Evolutionary conservation across 2,888 invertebrate species (phyloP), one percentile per base, ranked within the genome.

Genomic region (Malthinus seriepunctatus): DNA sequence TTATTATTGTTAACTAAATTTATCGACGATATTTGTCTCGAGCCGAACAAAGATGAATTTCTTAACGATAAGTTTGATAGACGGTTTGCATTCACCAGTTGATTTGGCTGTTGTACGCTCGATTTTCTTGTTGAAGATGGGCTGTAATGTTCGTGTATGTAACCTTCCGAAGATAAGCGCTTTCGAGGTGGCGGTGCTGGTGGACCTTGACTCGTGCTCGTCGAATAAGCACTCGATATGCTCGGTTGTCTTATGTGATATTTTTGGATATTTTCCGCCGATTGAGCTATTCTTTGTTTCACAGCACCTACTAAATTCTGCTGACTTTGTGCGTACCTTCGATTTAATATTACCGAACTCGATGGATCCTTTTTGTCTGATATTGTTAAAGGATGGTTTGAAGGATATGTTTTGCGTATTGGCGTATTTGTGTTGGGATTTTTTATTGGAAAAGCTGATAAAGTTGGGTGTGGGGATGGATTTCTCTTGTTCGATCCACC

Each of bases 91-190:
- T 69, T 42, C 74, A 31, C 69, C 23, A 23, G 5, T 2, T 2
- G 23, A 49, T 15, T 56, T 4, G 67, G 62, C 60, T 66, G 69
- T 6, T 51, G 34, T 33, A 56, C 51, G 34, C 67, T 63, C 12
- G 64, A 55, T 61, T 70, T 73, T 47, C 71, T 70, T 6, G 44
- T 37, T 9, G 62, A 60, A 12, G 68, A 68, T 7, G 77, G 77
- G 59, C 74, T 75, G 67, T 76, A 77, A 37, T 77, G 76, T 49
- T 78, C 76, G 56, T 76, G 75, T 53, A 77, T 71, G 61, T 77
- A 77, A n/a, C 71, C 70, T 50, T 67, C 71, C 8, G 70, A 69
- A 35, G 62, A 47, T 7, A 63, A 49, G 14, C 51, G 48, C 9
- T 14, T 39, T 31, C 38, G 60, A n/a, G 34, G 15, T 10, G 55